phyloP scores from a whole-genome alignment of 2,888 invertebrate genomes.

The Nomada hirtipes region DNA sequence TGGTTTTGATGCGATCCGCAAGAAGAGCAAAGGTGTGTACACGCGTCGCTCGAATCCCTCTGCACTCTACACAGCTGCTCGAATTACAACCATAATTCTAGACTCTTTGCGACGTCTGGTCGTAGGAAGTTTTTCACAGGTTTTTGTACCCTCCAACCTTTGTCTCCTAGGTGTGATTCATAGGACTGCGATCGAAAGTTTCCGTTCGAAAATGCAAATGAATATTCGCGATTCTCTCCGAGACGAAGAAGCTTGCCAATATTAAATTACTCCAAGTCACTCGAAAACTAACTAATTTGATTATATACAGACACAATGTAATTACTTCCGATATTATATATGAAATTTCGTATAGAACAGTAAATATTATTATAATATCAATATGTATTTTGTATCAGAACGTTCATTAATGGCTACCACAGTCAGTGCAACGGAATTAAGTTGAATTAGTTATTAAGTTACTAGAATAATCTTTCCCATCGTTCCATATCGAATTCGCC shows the following conservation, averaged over 20 bases:
- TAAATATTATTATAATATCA: too few species aligned
- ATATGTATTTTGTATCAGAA: too few species aligned
- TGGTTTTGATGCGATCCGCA: slow-evolving; percentile 25
- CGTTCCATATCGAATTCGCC: too few species aligned
- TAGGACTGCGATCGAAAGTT: slow-evolving; percentile 30
- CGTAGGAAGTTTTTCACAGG: not conserved
- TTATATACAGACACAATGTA: too few species aligned
- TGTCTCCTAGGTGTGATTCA: slow-evolving; percentile 28
- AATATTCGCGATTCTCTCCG: slow-evolving; percentile 8
- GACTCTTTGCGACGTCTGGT: slow-evolving; percentile 1
- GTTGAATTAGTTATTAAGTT: too few species aligned
- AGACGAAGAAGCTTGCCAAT: not conserved
- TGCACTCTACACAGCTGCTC: slow-evolving; percentile 13
- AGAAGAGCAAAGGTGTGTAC: slow-evolving; percentile 6
- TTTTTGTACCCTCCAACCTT: slow-evolving; percentile 32
- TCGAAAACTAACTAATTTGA: too few species aligned
- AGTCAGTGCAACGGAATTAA: too few species aligned
- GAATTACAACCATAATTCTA: slow-evolving; percentile 45
- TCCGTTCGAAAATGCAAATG: not conserved
- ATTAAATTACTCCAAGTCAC: too few species aligned
- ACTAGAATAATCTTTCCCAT: too few species aligned
- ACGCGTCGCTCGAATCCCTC: slow-evolving; percentile 27
- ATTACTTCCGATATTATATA: too few species aligned
- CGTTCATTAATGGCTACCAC: too few species aligned
- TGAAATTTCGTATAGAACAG: too few species aligned